These are phyloP conservation scores for Rhinatrema bivittatum DNA, from an alignment of 2,797 vertebrate genomes.

Conservation along the genomic window DNA sequence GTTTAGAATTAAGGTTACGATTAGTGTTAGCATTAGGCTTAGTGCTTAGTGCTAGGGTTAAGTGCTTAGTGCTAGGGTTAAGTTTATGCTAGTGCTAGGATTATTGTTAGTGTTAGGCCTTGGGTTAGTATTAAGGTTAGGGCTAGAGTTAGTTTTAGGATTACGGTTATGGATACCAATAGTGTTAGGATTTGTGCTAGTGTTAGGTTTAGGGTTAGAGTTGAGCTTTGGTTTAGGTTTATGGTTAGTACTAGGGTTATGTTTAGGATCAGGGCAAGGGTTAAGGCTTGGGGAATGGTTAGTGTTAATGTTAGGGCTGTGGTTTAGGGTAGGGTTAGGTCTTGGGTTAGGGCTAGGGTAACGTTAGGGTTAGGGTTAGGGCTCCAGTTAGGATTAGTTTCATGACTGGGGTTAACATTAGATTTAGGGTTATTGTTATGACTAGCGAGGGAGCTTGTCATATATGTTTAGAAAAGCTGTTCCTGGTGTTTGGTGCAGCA, in stretches of 20 bases:
- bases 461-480: no score
- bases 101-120: no score
- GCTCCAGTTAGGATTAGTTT: conserved; percentile 1
- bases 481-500: no score
- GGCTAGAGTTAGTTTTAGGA: not conserved
- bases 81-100: no score
- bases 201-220: not conserved
- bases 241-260: conserved; percentile 2
- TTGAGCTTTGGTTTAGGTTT: not conserved
- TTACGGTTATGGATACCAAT: not conserved
- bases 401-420: conserved; percentile 1
- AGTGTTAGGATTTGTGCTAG: not conserved
- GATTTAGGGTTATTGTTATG: conserved; percentile 3
- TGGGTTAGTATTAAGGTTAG: no score
- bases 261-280: not conserved
- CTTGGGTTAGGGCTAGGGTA: not conserved
- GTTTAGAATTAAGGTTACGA: no score
- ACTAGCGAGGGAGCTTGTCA: no score
- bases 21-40: no score
- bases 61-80: no score
- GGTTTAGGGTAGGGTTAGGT: no score
- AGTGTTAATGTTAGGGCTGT: not conserved
- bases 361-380: not conserved
- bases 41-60: no score
- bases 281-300: not conserved